Base-by-base conservation (phyloP, 2,888 invertebrate genomes). In the Drosophila heteroneura region DNA sequence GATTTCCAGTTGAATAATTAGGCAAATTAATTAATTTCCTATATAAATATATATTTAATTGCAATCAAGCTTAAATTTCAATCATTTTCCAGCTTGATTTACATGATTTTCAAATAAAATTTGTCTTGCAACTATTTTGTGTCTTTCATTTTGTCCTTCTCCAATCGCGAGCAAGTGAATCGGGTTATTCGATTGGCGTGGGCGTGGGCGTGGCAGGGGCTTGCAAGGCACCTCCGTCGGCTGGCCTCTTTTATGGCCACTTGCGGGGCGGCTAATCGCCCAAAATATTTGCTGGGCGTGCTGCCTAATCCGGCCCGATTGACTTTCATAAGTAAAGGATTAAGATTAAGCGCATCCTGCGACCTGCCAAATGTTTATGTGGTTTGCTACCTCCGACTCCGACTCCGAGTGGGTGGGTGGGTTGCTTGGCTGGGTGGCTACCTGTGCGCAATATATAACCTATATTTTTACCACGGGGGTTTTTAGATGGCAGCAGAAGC, bases 301-400 rank as follows among this genome's bases (percentile, higher is more conserved):
- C 71, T 89, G 82, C 84, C 53, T 90, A 90, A 87, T 87, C 90
- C 89, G 51, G 52, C 62, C 73, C 74, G 91, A 91, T 91, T 91
- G 88, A 91, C 91, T 89, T 89, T 83, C 68, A 79, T 90, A 90
- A 90, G 91, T 80, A 90, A 88, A 86, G 86, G 86, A 82, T 85
- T 88, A 76, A 51, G 54, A 52, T 53, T 41, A 44, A 47, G 65
- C 78, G 74, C 62, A 47, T 47, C 47, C 47, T 74, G 26, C 28
- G 76, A 66, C 5, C 56, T 32, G 22, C 9, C 16, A 47, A 26
- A 47, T 26, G 16, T 5, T 47, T 14, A 35, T 33, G 70, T 57
- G 65, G 41, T 63, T 56, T 69, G 63, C 64, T 79, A 82, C 80
- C 85, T 82, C 57, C 12, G 37, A 28, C 28, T 85, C 60, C 14